Base-by-base conservation (phyloP, 2,797 vertebrate genomes). In the Muscicapa comitata region DNA sequence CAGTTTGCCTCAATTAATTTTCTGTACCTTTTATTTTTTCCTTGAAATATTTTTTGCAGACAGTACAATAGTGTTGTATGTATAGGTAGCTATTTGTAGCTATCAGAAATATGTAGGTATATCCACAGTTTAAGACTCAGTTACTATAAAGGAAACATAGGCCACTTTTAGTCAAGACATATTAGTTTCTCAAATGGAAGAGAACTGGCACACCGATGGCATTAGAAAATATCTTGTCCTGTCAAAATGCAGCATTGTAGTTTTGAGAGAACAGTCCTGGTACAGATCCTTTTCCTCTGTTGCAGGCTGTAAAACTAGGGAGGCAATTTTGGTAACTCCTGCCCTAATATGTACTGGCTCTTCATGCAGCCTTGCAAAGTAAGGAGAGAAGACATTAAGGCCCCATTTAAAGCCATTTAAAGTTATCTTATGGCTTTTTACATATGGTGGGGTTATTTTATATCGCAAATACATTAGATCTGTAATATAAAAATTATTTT, bases 201-300 rank as follows among this genome's bases (percentile, higher is more conserved):
- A 77, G 19, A 55, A 55, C 7, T 23, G 21, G 6, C 15, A 54
- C 8, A 16, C 9, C 16, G 9, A 40, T 25, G 81, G 15, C 16
- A 9, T 29, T 48, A 51, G 21, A 54, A 74, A 63, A 74, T 19
- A 71, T 23, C 29, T 91, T 54, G 8, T 66, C 2, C 31, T 7
- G 4, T 54, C 66, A 47, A 35, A 31, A 47, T 31, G 6, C 5
- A 59, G 25, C 6, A 21, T 6, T 1, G 1, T 6, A 25, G 5
- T 55, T 92, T 74, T 24, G 19, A 57, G 8, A 50, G 6, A 85
- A 26, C 5, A 29, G 18, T 33, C 5, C 10, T 38, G 11, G 18
- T 43, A 55, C 6, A 10, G 45, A 42, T 31, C 9, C 5, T 47
- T 65, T 76, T 45, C 18, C 7, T 65, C 11, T 4, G 2, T 1